These are phyloP conservation scores for Coranthus polyacanthus DNA, from an alignment of 2,797 vertebrate species.

Conservation along the genomic window DNA sequence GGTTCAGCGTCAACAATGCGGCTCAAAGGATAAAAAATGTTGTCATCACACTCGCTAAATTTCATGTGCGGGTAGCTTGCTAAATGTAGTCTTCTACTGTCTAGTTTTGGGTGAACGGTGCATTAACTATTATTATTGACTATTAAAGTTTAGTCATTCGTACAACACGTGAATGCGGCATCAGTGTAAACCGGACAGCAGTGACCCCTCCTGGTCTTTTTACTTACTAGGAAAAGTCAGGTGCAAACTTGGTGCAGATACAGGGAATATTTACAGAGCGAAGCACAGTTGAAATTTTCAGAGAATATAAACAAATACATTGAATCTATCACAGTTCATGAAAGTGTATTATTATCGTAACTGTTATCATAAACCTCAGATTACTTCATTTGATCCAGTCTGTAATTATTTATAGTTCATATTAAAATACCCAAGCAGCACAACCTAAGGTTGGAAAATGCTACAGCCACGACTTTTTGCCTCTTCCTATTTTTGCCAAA, in stretches of 20 bases:
- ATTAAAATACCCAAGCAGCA: slow-evolving; percentile 7
- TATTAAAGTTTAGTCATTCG: neutral
- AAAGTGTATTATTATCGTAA: neutral
- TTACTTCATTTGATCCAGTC: slow-evolving; percentile 9
- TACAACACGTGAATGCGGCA: slow-evolving; percentile 35
- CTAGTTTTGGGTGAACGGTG: neutral
- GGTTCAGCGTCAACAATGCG: too few species aligned
- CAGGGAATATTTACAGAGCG: neutral
- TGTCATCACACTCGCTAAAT: neutral
- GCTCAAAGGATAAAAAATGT: too few species aligned
- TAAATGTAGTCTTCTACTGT: neutral
- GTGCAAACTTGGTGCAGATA: neutral
- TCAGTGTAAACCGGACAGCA: slow-evolving; percentile 52
- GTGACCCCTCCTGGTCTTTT: slow-evolving; percentile 77
- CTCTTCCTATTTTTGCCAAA: slow-evolving; percentile 65
- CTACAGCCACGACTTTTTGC: slow-evolving; percentile 84
- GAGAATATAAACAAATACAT: slow-evolving; percentile 27
- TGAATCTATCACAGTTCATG: neutral
- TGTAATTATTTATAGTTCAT: slow-evolving; percentile 5
- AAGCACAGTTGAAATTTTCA: neutral
- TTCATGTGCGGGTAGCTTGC: neutral
- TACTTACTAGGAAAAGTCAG: slow-evolving; percentile 8
- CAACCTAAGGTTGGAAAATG: slow-evolving; percentile 11
- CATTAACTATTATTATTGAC: too few species aligned
- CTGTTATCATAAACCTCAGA: neutral